Percentiles rank a stretch among this genome's conserved stretches.
Evolutionary conservation across 2,797 vertebrate genomes (phyloP).

Genomic region (Emydoidea blandingii): DNA sequence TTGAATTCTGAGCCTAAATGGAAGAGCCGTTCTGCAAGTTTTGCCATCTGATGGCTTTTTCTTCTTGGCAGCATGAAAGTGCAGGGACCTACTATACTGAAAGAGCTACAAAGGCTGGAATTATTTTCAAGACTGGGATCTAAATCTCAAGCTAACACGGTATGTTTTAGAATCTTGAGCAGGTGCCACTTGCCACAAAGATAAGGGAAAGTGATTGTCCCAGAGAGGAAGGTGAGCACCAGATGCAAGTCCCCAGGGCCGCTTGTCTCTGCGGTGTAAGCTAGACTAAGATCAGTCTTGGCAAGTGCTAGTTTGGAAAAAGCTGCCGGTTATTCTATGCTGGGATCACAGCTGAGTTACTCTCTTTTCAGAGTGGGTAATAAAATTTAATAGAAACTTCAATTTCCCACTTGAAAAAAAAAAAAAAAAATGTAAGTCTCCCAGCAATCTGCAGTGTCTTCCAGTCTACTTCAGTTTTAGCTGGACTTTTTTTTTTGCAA

Average conservation of each 20-base stretch:
- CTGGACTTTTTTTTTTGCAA: slow-evolving; percentile 8
- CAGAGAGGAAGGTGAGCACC: slow-evolving; percentile 31
- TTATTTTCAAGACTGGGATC: slow-evolving; percentile 48
- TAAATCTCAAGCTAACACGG: slow-evolving; percentile 43
- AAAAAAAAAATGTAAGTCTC: slow-evolving; percentile 57
- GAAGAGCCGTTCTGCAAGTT: slow-evolving; percentile 19
- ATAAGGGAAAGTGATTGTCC: slow-evolving; percentile 56
- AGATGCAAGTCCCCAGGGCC: slow-evolving; percentile 16
- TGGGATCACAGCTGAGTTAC: slow-evolving; percentile 28
- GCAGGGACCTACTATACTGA: neutral
- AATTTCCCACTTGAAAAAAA: slow-evolving; percentile 63
- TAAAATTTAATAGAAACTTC: slow-evolving; percentile 74
- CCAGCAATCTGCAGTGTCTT: slow-evolving; percentile 38
- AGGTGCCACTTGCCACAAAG: slow-evolving; percentile 56
- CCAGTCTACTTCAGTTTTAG: slow-evolving; percentile 27
- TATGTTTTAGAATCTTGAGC: slow-evolving; percentile 46
- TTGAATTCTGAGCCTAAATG: slow-evolving; percentile 1
- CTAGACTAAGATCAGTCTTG: slow-evolving; percentile 41
- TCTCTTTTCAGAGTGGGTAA: slow-evolving; percentile 55
- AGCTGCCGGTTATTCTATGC: neutral
- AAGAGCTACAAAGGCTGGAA: slow-evolving; percentile 44
- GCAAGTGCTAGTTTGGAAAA: slow-evolving; percentile 20
- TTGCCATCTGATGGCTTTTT: slow-evolving; percentile 27
- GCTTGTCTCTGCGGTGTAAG: neutral
- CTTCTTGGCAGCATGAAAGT: slow-evolving; percentile 13